Base-by-base conservation (phyloP, 2,797 vertebrate genomes). In the Molossus alvarezi region DNA sequence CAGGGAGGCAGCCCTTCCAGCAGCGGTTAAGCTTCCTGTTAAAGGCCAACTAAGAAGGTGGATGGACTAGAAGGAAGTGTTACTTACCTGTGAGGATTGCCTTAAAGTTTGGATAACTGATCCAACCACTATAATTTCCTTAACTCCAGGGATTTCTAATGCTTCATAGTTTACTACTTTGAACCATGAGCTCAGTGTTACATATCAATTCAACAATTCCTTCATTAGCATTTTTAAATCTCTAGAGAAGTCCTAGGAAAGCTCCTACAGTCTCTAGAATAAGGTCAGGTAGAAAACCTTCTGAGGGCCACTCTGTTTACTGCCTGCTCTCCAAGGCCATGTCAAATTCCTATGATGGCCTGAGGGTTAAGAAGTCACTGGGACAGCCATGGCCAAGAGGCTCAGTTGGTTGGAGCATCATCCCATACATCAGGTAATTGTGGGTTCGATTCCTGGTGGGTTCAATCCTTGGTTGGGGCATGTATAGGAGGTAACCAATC, bases 171-270 rank as follows among this genome's bases (percentile, higher is more conserved):
- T 90, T 80, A 57, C 60, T 73, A 57, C 45, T 92, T 12, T 87
- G 64, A 89, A 88, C 67, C 79, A 85, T 17, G 45, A 95, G 13
- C 21, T 93, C 71, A 57, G 23, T 51, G 18, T 55, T 71, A 45
- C 11, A 65, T 4, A 65, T 10, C 60, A 91, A 51, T 72, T 86
- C 57, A 65, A 57, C 15, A 75, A 76, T n/a, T 79, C 6, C 23
- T 86, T 87, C 41, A 23, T 41, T 51, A 48, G 17, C 53, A 89
- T 79, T 89, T 95, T 93, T 55, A 69, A 95, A 79, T 82, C 57
- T 69, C 79, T 80, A 55, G 3, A 33, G 62, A 93, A 23, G n/a
- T 23, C 58, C 65, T 25, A 82, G 20, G 77, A 57, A 75, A 90
- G 20, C 18, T 75, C 20, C n/a, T 73, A 14, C 0, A 20, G 64